Evolutionary conservation across 2,797 vertebrate species (phyloP).

Genomic region (Leptoclinus maculatus): DNA sequence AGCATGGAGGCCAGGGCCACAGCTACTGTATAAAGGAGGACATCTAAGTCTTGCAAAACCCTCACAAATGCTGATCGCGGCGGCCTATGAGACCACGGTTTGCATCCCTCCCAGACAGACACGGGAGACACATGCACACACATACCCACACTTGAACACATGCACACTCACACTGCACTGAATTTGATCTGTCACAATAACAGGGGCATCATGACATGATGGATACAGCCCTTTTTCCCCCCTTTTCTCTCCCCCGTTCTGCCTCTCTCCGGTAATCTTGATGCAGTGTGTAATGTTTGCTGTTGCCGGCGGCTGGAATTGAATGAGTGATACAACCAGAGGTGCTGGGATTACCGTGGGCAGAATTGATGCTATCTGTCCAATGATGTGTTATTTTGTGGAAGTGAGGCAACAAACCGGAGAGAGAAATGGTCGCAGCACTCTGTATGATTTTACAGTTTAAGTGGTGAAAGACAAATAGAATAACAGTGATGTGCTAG

Average conservation of each 20-base stretch:
- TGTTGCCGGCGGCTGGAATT: constrained; percentile 81
- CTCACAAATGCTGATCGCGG: constrained; percentile 68
- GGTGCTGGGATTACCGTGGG: constrained; percentile 80
- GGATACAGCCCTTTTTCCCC: constrained; percentile 66
- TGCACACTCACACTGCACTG: constrained; percentile 32
- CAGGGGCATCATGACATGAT: constrained; percentile 81
- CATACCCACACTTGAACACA: constrained; percentile 31
- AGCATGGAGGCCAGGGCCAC: constrained; percentile 43
- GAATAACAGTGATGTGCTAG: constrained; percentile 76
- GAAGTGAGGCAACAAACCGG: constrained; percentile 80
- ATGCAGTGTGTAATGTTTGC: constrained; percentile 84
- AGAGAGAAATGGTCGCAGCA: constrained; percentile 76
- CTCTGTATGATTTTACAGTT: constrained; percentile 81
- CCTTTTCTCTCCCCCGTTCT: constrained; percentile 47
- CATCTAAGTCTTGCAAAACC: constrained; percentile 66
- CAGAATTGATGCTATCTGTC: constrained; percentile 84
- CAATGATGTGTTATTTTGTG: constrained; percentile 84
- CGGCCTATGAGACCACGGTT: constrained; percentile 50
- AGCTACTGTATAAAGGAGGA: constrained; percentile 71
- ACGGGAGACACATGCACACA: constrained; percentile 6
- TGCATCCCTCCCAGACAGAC: constrained; percentile 46
- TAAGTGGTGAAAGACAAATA: constrained; percentile 83
- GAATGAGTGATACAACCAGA: constrained; percentile 84
- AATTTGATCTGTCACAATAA: constrained; percentile 82
- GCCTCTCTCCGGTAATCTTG: constrained; percentile 78